These are phyloP conservation scores for Vannuccia rotundouncinata DNA, from an alignment of 2,888 invertebrate species.

Conservation along the genomic window DNA sequence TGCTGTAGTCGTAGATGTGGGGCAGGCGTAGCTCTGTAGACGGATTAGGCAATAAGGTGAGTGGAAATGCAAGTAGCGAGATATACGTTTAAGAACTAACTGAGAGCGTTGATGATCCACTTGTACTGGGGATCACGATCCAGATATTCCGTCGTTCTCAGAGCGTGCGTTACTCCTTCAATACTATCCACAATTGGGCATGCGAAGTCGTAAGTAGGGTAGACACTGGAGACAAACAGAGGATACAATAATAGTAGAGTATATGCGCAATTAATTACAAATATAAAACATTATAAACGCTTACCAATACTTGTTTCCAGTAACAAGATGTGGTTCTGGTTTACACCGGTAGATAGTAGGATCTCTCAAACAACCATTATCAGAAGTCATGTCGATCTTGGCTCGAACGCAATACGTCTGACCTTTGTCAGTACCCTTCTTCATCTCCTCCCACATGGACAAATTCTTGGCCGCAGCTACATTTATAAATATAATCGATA, in stretches of 20 bases:
- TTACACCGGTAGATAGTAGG: slow-evolving; percentile 98
- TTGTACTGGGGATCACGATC: slow-evolving; percentile 91
- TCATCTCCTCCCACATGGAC: slow-evolving; percentile 88
- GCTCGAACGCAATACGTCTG: slow-evolving; percentile 87
- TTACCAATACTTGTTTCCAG: slow-evolving; percentile 83
- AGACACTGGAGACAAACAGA: slow-evolving; percentile 83
- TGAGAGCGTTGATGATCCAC: slow-evolving; percentile 64
- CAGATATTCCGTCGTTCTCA: slow-evolving; percentile 95
- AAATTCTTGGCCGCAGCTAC: slow-evolving; percentile 76
- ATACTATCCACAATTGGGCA: slow-evolving; percentile 97
- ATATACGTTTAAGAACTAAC: too few relatives aligned
- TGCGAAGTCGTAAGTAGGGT: slow-evolving; percentile 98
- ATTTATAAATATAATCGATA: background rate
- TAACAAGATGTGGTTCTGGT: slow-evolving; percentile 83
- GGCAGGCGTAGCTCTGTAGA: slow-evolving; percentile 62
- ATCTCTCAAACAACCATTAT: slow-evolving; percentile 92
- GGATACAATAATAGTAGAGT: too few relatives aligned
- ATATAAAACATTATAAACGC: too few relatives aligned
- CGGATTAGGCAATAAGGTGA: slow-evolving; percentile 29
- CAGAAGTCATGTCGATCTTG: slow-evolving; percentile 90
- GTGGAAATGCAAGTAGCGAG: slow-evolving; percentile 39
- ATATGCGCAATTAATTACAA: too few relatives aligned
- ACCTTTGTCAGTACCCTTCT: slow-evolving; percentile 70
- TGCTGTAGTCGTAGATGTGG: slow-evolving; percentile 88
- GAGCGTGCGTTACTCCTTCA: slow-evolving; percentile 91